phyloP scores from a whole-genome alignment of 2,113 vertebrate species.

The Zosterops pallidus region DNA sequence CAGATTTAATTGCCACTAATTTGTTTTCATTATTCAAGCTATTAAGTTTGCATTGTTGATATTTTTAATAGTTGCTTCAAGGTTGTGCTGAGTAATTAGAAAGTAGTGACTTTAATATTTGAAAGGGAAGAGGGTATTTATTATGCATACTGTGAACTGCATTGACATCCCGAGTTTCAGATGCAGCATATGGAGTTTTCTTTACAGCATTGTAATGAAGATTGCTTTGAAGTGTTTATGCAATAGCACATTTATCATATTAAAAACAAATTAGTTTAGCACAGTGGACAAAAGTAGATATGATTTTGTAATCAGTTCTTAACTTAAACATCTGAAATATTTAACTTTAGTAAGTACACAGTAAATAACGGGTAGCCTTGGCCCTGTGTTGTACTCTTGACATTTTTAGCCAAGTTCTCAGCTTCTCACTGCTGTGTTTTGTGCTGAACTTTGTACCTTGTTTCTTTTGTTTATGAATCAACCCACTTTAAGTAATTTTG shows the following conservation, averaged over 20 bases:
- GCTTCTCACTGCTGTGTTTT: slow-evolving; percentile 78
- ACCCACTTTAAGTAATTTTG: slow-evolving; percentile 60
- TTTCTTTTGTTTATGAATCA: slow-evolving; percentile 63
- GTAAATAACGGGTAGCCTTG: slow-evolving; percentile 74
- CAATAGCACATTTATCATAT: slow-evolving; percentile 61
- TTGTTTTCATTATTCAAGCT: slow-evolving; percentile 58
- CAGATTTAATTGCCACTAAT: slow-evolving; percentile 49
- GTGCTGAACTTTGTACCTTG: slow-evolving; percentile 72
- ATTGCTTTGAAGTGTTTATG: slow-evolving; percentile 72
- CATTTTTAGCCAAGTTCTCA: slow-evolving; percentile 73
- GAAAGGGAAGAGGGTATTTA: slow-evolving; percentile 77
- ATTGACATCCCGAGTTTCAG: slow-evolving; percentile 63
- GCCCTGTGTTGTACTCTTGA: slow-evolving; percentile 65
- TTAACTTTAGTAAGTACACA: slow-evolving; percentile 64
- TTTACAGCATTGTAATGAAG: slow-evolving; percentile 63
- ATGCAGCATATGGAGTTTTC: slow-evolving; percentile 55
- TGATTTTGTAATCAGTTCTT: slow-evolving; percentile 42
- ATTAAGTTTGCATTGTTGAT: slow-evolving; percentile 39
- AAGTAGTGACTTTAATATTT: slow-evolving; percentile 63
- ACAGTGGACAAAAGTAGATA: slow-evolving; percentile 67
- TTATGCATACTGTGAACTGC: slow-evolving; percentile 80
- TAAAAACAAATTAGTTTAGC: slow-evolving; percentile 63
- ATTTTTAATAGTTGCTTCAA: slow-evolving; percentile 68
- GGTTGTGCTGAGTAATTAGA: slow-evolving; percentile 66
- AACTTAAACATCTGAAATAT: slow-evolving; percentile 45